Percentiles rank a stretch among this genome's conserved stretches.
phyloP scores from a whole-genome alignment of 2,113 vertebrate genomes.

The Redunca redunca region DNA sequence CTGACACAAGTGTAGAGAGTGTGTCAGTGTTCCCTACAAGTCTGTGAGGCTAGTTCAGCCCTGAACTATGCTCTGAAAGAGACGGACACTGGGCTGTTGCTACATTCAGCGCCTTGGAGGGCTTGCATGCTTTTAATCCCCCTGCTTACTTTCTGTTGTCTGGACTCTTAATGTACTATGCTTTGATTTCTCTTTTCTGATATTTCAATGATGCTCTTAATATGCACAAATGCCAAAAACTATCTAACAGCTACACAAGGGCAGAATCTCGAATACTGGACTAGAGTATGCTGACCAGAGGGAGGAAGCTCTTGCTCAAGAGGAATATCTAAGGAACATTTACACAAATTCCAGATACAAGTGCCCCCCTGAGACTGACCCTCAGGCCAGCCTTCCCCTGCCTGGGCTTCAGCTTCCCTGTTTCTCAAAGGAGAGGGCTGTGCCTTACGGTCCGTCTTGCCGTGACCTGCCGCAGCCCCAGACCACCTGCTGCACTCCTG shows the following conservation, averaged over 20 bases:
- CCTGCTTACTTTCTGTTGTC: fast-evolving
- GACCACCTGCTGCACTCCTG: background rate
- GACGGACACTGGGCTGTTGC: background rate
- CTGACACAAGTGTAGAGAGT: fast-evolving
- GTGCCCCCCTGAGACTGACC: too few species aligned
- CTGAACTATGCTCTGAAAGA: background rate
- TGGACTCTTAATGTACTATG: too few species aligned
- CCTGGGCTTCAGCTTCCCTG: background rate
- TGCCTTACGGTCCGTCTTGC: background rate
- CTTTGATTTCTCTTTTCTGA: background rate
- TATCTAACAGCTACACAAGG: background rate
- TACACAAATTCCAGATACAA: background rate
- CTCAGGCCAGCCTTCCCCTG: background rate
- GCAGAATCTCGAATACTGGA: fast-evolving
- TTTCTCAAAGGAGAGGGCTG: background rate
- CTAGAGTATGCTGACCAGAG: background rate
- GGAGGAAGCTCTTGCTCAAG: background rate
- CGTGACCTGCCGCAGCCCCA: background rate
- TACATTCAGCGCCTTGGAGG: fast-evolving
- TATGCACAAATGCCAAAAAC: background rate
- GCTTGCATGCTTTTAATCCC: fast-evolving
- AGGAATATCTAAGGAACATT: background rate
- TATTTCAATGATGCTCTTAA: background rate
- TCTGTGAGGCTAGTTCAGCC: background rate
- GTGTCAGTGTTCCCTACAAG: background rate